Evolutionary conservation across 2,888 invertebrate species (phyloP), one percentile per base, ranked within the genome.

Genomic region (Cheilosia impressa): DNA sequence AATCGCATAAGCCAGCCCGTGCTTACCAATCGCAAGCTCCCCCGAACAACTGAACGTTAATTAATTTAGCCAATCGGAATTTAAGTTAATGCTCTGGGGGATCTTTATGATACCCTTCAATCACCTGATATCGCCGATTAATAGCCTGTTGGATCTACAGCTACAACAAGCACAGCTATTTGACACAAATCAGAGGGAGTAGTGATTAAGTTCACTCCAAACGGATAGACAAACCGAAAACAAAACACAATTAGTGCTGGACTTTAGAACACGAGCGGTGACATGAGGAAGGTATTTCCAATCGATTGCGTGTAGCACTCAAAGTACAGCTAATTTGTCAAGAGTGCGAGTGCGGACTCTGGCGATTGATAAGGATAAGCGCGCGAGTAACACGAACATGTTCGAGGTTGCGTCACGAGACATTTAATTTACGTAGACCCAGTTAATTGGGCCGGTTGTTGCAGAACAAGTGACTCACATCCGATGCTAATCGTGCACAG

Each of bases 51-150:
- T 4, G 17, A 19, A 47, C 19, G 19, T 19, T 31, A 57, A 75
- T 65, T 75, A 75, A 75, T 75, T 75, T 41, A 57, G 38, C 65
- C 75, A 75, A 75, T 75, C 57, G 75, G 65, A 65, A 57, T 65
- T 75, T 57, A 65, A 75, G 55, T 57, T 75, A 75, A 75, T 38
- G 47, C 65, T 22, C 2, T 47, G 38, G 47, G 47, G 27, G 47
- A 47, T 17, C 19, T 47, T 47, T 47, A 47, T 47, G 47, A 47
- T 47, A 47, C 47, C 17, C 47, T n/a, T 47, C 47, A 47, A 10
- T 47, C 17, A 19, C 47, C 17, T 17, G 19, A 19, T 47, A 47
- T 17, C 47, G 47, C 47, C 47, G 19, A 1, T 19, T 47, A 47
- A 47, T 17, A 19, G 19, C 9, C 19, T 9, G 2, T 19, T 47